Percentiles rank a stretch among this genome's conserved stretches.
These are phyloP conservation scores for Sebastes schlegelii DNA, from an alignment of 2,113 vertebrate species.

Conservation along the genomic window DNA sequence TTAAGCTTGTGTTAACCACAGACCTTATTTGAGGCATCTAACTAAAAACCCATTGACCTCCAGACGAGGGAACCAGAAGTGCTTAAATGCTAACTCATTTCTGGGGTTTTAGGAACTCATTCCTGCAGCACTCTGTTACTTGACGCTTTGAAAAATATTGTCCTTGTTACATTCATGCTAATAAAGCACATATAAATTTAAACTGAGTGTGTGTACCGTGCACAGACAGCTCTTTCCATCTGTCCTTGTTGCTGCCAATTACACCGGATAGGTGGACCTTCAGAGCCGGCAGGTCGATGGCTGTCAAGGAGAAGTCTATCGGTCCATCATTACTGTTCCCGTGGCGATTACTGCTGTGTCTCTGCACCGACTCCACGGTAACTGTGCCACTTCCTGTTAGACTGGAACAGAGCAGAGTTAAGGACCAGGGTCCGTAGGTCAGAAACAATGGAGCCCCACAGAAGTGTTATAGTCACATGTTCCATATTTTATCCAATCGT, in stretches of 20 bases:
- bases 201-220: slow-evolving; percentile 82
- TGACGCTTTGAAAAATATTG: too few relatives aligned
- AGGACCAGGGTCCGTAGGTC: neutral
- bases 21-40: too few relatives aligned
- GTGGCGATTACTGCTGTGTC: slow-evolving; percentile 83
- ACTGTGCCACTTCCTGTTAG: slow-evolving; percentile 81
- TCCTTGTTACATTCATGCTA: too few relatives aligned
- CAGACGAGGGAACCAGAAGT: too few relatives aligned
- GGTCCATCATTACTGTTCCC: slow-evolving; percentile 73
- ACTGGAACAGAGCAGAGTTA: slow-evolving; percentile 63
- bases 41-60: too few relatives aligned
- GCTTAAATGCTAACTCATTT: too few relatives aligned
- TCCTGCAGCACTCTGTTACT: too few relatives aligned
- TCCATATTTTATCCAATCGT: neutral
- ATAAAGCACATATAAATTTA: too few relatives aligned
- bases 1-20: too few relatives aligned
- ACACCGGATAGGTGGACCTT: slow-evolving; percentile 89
- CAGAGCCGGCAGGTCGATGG: slow-evolving; percentile 89
- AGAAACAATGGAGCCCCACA: neutral
- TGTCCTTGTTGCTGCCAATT: slow-evolving; percentile 93
- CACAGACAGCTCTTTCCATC: slow-evolving; percentile 94
- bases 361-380: slow-evolving; percentile 85
- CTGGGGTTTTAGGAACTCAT: too few relatives aligned
- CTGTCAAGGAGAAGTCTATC: slow-evolving; percentile 89
- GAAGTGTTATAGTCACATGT: too few relatives aligned